Evolutionary conservation across 2,113 vertebrate species (phyloP), one percentile per base, ranked within the genome.

Genomic region (Paratilapia polleni): DNA sequence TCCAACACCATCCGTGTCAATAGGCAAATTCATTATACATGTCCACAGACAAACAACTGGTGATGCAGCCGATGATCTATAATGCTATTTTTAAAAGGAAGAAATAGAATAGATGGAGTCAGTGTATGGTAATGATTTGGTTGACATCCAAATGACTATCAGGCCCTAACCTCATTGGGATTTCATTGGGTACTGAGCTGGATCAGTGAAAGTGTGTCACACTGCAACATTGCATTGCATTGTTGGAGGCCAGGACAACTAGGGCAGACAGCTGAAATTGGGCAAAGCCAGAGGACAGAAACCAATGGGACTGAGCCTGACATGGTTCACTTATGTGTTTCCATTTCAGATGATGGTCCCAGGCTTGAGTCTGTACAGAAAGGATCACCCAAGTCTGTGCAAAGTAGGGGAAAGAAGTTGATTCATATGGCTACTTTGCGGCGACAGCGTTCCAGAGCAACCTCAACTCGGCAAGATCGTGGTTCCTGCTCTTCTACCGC

Each of bases 321-420:
- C 89, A 95, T 96, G 94, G 94, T 96, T 89, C 93, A 96, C 85
- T 95, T 95, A 87, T 92, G 86, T 11, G 91, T 90, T 36, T 88
- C 88, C 66, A 88, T 94, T 87, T 90, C 88, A 74, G 63, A 93
- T 5, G 84, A 92, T 87, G 94, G 92, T 91, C 84, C 90, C 78
- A 88, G 91, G 56, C 89, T 92, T 2, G 92, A 94, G 63, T 94
- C 91, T 41, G 93, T 96, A 78, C 94, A 94, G 63, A 94, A 94
- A 78, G 76, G 87, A 87, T 91, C 90, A 36, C 82, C 92, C 36
- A 84, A 88, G 74, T 62, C 85, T 57, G 52, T n/a, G 13, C 82
- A 34, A 87, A 86, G 34, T 2, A 80, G 26, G 22, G 52, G 73
- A 47, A 89, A 34, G 13, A 91, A 86, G 66, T 41, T 38, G 12